These are phyloP conservation scores for Notocelia uddmanniana DNA, from an alignment of 2,888 invertebrate species.

Conservation along the genomic window DNA sequence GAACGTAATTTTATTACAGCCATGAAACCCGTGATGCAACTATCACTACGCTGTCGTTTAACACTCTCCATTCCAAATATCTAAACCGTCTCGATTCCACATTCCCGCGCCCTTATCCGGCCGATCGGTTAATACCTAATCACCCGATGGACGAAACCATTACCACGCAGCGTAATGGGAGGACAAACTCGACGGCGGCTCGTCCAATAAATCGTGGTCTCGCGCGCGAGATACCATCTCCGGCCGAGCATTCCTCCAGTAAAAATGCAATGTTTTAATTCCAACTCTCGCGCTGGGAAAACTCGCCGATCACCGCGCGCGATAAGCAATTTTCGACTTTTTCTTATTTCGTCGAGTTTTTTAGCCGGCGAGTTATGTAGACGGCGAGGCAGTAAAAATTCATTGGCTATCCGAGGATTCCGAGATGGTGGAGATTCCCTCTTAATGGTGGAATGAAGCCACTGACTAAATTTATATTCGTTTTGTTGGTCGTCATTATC, in stretches of 20 bases:
- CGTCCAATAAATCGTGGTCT: conserved; percentile 57
- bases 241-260: conserved; percentile 50
- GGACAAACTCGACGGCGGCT: conserved; percentile 21
- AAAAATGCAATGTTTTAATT: conserved; percentile 83
- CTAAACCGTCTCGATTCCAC: background rate
- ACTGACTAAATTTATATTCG: conserved; percentile 53
- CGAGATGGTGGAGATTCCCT: conserved; percentile 58
- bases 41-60: conserved; percentile 12
- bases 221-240: conserved; percentile 60
- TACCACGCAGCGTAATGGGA: conserved; percentile 26
- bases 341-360: conserved; percentile 57
- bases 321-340: conserved; percentile 61
- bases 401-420: conserved; percentile 63
- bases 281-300: conserved; percentile 62
- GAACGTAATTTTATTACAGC: conserved; percentile 13
- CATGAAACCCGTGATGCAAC: conserved; percentile 4
- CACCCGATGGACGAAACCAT: conserved; percentile 34
- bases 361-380: conserved; percentile 64
- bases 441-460: conserved; percentile 63
- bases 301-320: conserved; percentile 62
- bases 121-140: conserved; percentile 33
- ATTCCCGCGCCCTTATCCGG: conserved; percentile 34
- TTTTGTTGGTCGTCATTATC: conserved; percentile 28
- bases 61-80: conserved; percentile 12
- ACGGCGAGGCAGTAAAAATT: conserved; percentile 67